Evolutionary conservation across 2,113 vertebrate species (phyloP), one percentile per base, ranked within the genome.

Genomic region (Neolamprologus fasciatus): DNA sequence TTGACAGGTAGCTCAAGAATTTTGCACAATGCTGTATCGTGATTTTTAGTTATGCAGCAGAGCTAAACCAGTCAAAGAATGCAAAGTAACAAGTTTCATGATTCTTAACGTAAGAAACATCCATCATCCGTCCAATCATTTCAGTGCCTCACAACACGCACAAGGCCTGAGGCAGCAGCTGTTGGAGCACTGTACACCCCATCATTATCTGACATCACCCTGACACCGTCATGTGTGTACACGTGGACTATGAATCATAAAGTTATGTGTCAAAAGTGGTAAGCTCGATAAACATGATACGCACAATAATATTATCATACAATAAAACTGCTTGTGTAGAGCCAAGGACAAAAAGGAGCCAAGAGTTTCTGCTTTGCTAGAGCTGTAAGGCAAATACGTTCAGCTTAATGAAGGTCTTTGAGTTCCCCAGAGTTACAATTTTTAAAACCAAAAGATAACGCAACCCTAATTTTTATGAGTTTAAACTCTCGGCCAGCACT

Each of bases 191-290:
- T 57, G 89, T 35, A 83, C 28, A 78, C 80, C 87, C 88, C 86
- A 89, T 91, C 83, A 87, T 92, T 90, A 86, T 80, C 83, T 42
- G 58, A 71, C 86, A 90, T 90, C 84, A 85, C 9, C 86, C 86
- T 91, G 83, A 91, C 87, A 82, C 7, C 7, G 19, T 47, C 31
- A 37, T 57, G 55, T 87, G 63, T 88, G 84, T 86, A 51, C 85
- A 28, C n/a, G 76, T 85, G 86, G 82, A 89, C 89, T 88, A 80
- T 85, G 42, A 88, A 86, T 91, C 51, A 45, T 73, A 16, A 73
- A 26, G 14, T 73, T 73, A 37, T 1, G 21, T 73, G 40, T 47
- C 40, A 73, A 28, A 21, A 73, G 40, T 73, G 40, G 68, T 26
- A 47, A 73, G 40, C 40, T 26, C 9, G 8, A 73, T 73, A 73